Percentiles rank a stretch among this genome's conserved stretches.
Evolutionary conservation across 2,113 vertebrate species (phyloP).

Genomic region (Sceloporus undulatus): DNA sequence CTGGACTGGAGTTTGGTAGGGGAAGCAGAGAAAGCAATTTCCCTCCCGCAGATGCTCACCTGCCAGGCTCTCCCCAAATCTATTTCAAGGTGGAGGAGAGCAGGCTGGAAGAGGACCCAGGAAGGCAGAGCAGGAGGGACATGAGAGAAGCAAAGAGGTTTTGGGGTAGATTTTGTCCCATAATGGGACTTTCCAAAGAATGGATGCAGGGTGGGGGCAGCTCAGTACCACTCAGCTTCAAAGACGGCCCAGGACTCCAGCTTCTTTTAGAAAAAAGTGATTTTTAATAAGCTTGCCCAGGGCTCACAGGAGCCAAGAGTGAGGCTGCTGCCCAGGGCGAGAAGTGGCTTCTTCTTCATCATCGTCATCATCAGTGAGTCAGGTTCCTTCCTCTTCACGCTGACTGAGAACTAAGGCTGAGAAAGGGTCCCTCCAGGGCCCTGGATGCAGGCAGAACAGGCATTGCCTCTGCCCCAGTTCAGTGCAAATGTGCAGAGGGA

Average conservation of each 20-base stretch:
- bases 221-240: not conserved
- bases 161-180: not conserved
- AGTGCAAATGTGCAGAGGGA: constrained; percentile 10
- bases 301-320: not conserved
- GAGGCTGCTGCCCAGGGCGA: not conserved
- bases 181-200: too few species aligned
- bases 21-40: too few species aligned
- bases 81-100: not conserved
- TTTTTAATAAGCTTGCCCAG: not conserved
- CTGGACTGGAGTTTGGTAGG: too few species aligned
- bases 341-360: not conserved
- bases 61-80: not conserved
- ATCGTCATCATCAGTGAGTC: not conserved
- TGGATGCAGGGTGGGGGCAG: not conserved
- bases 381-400: not conserved
- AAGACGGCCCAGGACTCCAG: not conserved
- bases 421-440: not conserved
- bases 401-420: constrained; percentile 6
- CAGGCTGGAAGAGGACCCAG: too few species aligned
- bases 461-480: not conserved
- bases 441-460: accelerated
- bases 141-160: not conserved
- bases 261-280: not conserved
- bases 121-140: not conserved
- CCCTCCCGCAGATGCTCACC: too few species aligned